Base-by-base conservation (phyloP, 2,888 invertebrate species). In the Lamellibrachia columna region DNA sequence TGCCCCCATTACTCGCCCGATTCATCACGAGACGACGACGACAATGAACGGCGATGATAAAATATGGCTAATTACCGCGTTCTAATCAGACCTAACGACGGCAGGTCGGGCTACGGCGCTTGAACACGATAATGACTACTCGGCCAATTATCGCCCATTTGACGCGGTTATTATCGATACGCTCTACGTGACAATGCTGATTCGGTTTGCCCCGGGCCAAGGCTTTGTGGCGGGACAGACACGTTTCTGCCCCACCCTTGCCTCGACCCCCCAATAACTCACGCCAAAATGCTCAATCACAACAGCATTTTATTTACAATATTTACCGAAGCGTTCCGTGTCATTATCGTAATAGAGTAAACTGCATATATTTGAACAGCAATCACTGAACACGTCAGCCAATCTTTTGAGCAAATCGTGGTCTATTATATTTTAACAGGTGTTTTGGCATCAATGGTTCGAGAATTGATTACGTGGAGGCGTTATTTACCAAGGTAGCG, bases 41-140 rank as follows among this genome's bases (percentile, higher is more conserved):
- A 75, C 75, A 75, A 75, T 75, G 75, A 75, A 15, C 75, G 75
- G 15, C 75, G 75, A 75, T 75, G 75, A 75, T 75, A 75, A 75
- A 75, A 75, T 75, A 75, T 75, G 75, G 15, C 75, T 75, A 75
- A 75, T 75, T 75, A 75, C 75, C 75, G 75, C 75, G 75, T 11
- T 75, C 22, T 75, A 75, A 75, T 75, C 75, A 75, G 75, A 75
- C 75, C 75, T 4, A 75, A 75, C 75, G 75, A 75, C 11, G 4
- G 75, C 75, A 22, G 22, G 15, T 75, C 22, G 22, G 75, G 75
- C 75, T 15, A 15, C 75, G 75, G 15, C 75, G 75, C 75, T 75
- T 75, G 22, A 11, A 75, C 75, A 75, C 22, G 75, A 22, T 75
- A 75, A 75, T 75, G 75, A 75, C 75, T 15, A 15, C 22, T 11